Evolutionary conservation across 1,140 invertebrate species (phyloP), one percentile per base, ranked within the genome.

Genomic region (Pararge aegeria): DNA sequence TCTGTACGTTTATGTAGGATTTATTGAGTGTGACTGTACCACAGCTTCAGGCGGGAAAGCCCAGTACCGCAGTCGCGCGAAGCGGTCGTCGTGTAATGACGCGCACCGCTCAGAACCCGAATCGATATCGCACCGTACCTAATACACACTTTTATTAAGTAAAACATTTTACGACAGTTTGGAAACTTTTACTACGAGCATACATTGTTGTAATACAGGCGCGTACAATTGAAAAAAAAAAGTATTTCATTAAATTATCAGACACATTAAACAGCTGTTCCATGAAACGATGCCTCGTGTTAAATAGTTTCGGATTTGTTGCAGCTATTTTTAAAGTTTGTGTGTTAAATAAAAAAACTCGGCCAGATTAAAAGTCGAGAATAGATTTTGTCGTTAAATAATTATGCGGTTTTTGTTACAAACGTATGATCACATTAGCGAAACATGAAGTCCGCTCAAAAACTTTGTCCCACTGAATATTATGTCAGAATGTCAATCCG

Each of bases 101-200:
- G 78, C 61, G 73, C 59, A 55, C 59, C 42, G 61, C 51, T 64
- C 37, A n/a, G 13, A 5, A 12, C 37, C 20, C 58, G 16, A 61
- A 83, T 83, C 83, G 70, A 86, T 86, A 80, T 58, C 61, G 64
- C 68, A 40, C 66, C 61, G 58, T 64, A 61, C 56, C 64, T 24
- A 24, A 24, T 4, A 24, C 24, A 55, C 54, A 68, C 10, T 76
- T 76, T 73, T 74, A 68, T 58, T 68, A 77, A 68, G 61, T 78
- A 75, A 34, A 78, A 78, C 50, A 80, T 64, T 75, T 78, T 62
- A 74, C 54, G 64, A 62, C 61, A 58, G 63, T 70, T 81, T 69
- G 61, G 78, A 82, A 78, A 40, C 79, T 78, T 77, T 72, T 61
- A 51, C 57, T 58, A 27, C 50, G 64, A 44, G 15, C 19, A 37